Evolutionary conservation across 2,888 invertebrate genomes (phyloP).

Genomic region (Leptarthrus brevirostris): DNA sequence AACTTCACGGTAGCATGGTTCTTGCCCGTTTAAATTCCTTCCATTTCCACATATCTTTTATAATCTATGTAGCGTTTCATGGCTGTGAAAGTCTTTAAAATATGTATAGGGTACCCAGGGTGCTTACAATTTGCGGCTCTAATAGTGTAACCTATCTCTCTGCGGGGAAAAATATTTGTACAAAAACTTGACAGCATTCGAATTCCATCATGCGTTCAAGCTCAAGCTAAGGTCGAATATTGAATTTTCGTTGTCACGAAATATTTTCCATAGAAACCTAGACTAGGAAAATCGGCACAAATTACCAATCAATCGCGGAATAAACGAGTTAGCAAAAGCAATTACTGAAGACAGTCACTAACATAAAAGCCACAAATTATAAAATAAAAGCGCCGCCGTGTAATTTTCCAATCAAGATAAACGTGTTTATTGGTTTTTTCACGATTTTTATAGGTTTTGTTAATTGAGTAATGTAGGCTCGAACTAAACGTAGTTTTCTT

Average conservation of each 20-base stretch:
- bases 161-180: too few relatives aligned
- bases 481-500: too few relatives aligned
- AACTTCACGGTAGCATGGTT: slow-evolving; percentile 3
- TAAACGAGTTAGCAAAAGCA: neutral
- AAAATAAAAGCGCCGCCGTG: slow-evolving; percentile 11
- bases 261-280: neutral
- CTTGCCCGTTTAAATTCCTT: neutral
- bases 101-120: too few relatives aligned
- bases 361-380: neutral
- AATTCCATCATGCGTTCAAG: slow-evolving; percentile 4
- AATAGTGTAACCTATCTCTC: too few relatives aligned
- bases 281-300: neutral
- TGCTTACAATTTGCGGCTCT: too few relatives aligned
- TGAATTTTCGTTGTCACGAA: slow-evolving; percentile 13
- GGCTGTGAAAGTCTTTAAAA: too few relatives aligned
- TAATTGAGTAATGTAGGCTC: too few relatives aligned
- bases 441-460: too few relatives aligned
- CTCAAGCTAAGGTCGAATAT: slow-evolving; percentile 11
- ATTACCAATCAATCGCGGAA: slow-evolving; percentile 26
- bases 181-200: neutral
- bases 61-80: too few relatives aligned
- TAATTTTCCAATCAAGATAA: slow-evolving; percentile 17
- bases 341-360: neutral
- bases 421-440: too few relatives aligned
- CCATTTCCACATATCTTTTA: neutral